Conservation (phyloP, 1,140 invertebrate species). For the Aphidius gifuensis region DNA sequence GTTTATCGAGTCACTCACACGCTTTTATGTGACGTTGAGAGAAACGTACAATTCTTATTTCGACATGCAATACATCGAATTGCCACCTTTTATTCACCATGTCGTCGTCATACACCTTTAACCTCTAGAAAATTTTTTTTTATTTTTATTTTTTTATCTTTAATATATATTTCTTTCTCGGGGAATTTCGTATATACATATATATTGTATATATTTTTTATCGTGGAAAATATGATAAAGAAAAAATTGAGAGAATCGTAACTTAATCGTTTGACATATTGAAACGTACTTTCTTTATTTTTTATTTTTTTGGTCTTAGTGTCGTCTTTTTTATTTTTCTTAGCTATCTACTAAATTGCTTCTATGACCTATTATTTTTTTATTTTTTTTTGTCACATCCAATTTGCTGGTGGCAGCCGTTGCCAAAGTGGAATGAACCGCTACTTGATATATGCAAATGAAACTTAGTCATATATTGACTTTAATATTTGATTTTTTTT, state of each 20-base stretch:
- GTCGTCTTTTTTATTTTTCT: too few species aligned
- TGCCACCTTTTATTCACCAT: constrained; percentile 11
- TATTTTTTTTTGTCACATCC: neutral
- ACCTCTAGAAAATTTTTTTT: neutral
- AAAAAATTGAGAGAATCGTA: too few species aligned
- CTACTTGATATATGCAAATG: constrained; percentile 7
- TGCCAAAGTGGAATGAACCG: constrained; percentile 7
- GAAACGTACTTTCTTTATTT: neutral
- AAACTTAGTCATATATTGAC: neutral
- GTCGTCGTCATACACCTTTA: neutral
- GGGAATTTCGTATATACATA: neutral
- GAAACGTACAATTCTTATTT: neutral
- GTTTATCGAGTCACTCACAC: constrained; percentile 18
- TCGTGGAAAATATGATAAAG: neutral
- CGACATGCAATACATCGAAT: constrained; percentile 18
- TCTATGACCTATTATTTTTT: neutral
- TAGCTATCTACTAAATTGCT: neutral
- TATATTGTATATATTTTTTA: neutral
- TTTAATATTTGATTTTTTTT: too few species aligned
- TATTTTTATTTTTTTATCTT: neutral
- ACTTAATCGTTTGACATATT: neutral
- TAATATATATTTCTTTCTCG: neutral
- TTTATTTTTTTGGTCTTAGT: neutral
- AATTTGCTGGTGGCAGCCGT: constrained; percentile 4
- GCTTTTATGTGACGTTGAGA: constrained; percentile 2